Percentiles rank a stretch among this genome's conserved stretches.
phyloP scores from a whole-genome alignment of 2,888 invertebrate genomes.

The Stenichneumon culpator region DNA sequence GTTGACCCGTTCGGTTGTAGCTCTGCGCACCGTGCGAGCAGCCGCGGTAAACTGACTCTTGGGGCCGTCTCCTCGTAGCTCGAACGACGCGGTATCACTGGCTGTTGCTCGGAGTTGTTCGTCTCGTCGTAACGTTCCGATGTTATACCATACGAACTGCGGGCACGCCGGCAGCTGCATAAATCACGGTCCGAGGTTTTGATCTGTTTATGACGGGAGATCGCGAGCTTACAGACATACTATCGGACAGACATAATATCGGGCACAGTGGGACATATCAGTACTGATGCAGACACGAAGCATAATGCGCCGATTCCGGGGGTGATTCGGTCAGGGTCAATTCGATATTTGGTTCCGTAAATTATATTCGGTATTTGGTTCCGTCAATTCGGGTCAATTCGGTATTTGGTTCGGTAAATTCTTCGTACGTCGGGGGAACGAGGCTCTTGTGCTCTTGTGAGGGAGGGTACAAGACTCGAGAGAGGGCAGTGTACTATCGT shows the following conservation, averaged over 20 bases:
- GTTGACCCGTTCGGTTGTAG: neutral
- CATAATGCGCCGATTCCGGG: neutral
- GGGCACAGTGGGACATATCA: conserved; percentile 4
- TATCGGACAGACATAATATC: neutral
- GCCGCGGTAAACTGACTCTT: conserved; percentile 62
- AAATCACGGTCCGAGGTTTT: neutral
- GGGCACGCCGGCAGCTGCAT: neutral
- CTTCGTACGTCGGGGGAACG: too few relatives aligned
- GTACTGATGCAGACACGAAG: neutral
- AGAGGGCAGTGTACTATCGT: too few relatives aligned
- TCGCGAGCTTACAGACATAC: neutral
- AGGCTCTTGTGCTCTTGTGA: too few relatives aligned
- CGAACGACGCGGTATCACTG: conserved; percentile 38
- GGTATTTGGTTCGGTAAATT: neutral
- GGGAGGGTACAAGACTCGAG: too few relatives aligned
- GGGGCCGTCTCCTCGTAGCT: conserved; percentile 49
- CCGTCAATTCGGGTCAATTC: conserved; percentile 5
- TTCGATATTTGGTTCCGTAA: neutral
- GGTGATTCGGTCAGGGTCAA: conserved; percentile 38
- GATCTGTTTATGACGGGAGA: neutral
- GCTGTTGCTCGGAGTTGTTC: conserved; percentile 23
- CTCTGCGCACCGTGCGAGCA: conserved; percentile 59
- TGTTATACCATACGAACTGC: conserved; percentile 1
- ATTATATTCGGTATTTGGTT: conserved; percentile 1
- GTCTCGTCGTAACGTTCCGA: conserved; percentile 6